Evolutionary conservation across 1,140 invertebrate species (phyloP).

Genomic region (Cydia splendana): DNA sequence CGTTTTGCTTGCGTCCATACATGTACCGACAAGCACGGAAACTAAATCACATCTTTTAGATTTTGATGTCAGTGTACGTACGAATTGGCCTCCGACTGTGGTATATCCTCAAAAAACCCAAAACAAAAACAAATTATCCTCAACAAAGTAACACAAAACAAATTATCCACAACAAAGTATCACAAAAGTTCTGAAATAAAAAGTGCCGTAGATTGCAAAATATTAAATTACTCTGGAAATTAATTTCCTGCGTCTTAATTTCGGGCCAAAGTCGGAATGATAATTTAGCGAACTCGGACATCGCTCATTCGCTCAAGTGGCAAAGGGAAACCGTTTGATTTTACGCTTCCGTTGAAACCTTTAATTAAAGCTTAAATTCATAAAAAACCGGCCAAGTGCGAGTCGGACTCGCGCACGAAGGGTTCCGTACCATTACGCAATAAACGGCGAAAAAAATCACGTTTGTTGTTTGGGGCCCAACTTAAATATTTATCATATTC

Average conservation of each 20-base stretch:
- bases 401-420: too few species aligned
- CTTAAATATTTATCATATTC: too few species aligned
- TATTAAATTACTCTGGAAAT: background rate
- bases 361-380: slow-evolving; percentile 20
- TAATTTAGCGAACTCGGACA: slow-evolving; percentile 31
- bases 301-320: background rate
- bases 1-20: too few species aligned
- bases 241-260: slow-evolving; percentile 21
- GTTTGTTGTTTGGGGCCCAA: too few species aligned
- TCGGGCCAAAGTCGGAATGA: slow-evolving; percentile 12
- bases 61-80: too few species aligned
- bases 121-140: too few species aligned
- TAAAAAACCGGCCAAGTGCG: background rate
- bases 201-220: slow-evolving; percentile 1
- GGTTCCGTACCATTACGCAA: too few species aligned
- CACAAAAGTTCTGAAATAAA: background rate
- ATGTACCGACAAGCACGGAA: too few species aligned
- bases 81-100: too few species aligned
- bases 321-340: slow-evolving; percentile 34
- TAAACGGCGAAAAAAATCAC: too few species aligned
- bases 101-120: too few species aligned
- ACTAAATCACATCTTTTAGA: too few species aligned
- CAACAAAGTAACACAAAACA: background rate
- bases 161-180: slow-evolving; percentile 2
- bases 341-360: slow-evolving; percentile 30